phyloP scores from a whole-genome alignment of 2,888 invertebrate species.

The Geotrupes spiniger region DNA sequence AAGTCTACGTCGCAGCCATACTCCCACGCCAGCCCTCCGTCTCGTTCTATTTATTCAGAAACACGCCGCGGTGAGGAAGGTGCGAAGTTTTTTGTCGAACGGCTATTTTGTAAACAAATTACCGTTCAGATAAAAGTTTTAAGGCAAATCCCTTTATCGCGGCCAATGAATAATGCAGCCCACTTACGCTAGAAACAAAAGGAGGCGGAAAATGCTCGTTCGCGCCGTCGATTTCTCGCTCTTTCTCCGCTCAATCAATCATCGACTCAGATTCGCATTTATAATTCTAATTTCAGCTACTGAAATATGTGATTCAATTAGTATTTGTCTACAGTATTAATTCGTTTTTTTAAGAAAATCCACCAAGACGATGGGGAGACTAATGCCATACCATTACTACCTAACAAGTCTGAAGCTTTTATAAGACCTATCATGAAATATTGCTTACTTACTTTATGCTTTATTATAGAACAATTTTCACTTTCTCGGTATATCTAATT shows the following conservation, averaged over 20 bases:
- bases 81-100: slow-evolving; percentile 45
- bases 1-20: slow-evolving; percentile 29
- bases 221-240: background rate
- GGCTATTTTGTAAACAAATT: slow-evolving; percentile 52
- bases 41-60: slow-evolving; percentile 49
- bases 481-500: too few species aligned
- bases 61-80: slow-evolving; percentile 33
- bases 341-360: too few species aligned
- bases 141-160: slow-evolving; percentile 50
- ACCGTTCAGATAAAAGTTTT: slow-evolving; percentile 50
- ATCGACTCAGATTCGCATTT: slow-evolving; percentile 35
- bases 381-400: too few species aligned
- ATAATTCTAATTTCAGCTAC: slow-evolving; percentile 40
- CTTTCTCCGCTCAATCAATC: slow-evolving; percentile 29
- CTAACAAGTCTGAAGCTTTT: too few species aligned
- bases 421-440: too few species aligned
- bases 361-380: too few species aligned
- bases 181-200: slow-evolving; percentile 32
- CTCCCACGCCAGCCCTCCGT: slow-evolving; percentile 24
- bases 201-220: slow-evolving; percentile 10
- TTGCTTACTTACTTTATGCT: too few species aligned
- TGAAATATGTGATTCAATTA: slow-evolving; percentile 42
- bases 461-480: too few species aligned
- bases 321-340: slow-evolving; percentile 33
- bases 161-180: slow-evolving; percentile 49